phyloP scores from a whole-genome alignment of 2,888 invertebrate species.

The Acleris sparsana region DNA sequence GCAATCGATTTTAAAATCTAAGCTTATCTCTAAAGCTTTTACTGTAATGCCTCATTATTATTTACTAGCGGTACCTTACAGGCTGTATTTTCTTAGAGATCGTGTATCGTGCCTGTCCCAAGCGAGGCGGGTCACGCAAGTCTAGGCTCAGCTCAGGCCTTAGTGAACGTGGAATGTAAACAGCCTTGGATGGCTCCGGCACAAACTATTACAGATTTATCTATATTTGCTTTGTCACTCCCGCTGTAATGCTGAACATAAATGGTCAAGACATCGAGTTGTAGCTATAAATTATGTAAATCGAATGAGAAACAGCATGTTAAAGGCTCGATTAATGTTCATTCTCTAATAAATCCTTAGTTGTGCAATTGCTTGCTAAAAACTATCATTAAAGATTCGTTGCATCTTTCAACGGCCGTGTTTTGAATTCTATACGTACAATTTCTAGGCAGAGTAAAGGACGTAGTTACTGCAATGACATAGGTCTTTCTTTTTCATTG shows the following conservation, averaged over 20 bases:
- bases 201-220: slow-evolving; percentile 16
- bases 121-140: slow-evolving; percentile 57
- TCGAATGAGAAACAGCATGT: slow-evolving; percentile 25
- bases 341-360: slow-evolving; percentile 22
- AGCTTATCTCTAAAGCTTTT: slow-evolving; percentile 31
- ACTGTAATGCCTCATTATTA: slow-evolving; percentile 34
- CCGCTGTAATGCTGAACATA: slow-evolving; percentile 9
- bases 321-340: slow-evolving; percentile 24
- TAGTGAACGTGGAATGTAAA: slow-evolving; percentile 65
- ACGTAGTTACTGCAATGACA: no score
- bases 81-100: slow-evolving; percentile 40
- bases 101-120: slow-evolving; percentile 45
- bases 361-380: slow-evolving; percentile 30
- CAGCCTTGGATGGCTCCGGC: slow-evolving; percentile 55
- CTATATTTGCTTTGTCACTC: slow-evolving; percentile 21
- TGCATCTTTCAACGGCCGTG: slow-evolving; percentile 6
- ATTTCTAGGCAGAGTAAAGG: no score
- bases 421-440: no score
- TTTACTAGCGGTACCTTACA: slow-evolving; percentile 34
- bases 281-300: slow-evolving; percentile 30
- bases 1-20: slow-evolving; percentile 21
- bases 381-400: slow-evolving; percentile 30
- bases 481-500: no score
- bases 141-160: slow-evolving; percentile 52
- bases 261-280: slow-evolving; percentile 24